Evolutionary conservation across 2,113 vertebrate genomes (phyloP), one percentile per base, ranked within the genome.

Genomic region (Sebastes fasciatus): DNA sequence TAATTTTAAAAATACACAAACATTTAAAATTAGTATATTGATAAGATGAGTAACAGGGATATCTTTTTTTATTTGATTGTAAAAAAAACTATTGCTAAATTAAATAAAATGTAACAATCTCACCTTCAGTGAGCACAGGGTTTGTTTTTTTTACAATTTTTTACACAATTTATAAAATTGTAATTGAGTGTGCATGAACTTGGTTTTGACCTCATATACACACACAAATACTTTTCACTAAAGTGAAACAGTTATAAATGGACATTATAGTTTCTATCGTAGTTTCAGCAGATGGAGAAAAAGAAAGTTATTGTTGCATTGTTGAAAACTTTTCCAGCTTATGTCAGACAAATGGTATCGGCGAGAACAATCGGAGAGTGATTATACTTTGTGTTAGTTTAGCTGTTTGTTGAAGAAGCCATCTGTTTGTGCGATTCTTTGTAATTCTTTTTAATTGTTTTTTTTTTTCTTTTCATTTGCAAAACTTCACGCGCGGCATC

Each of bases 391-490:
- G 77, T 79, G 74, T 90, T 83, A 65, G 71, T 86, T 91, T 88
- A 72, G 86, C 89, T 89, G 74, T 85, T 95, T 93, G 82, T 79
- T 52, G 76, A 69, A 54, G 70, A 84, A 85, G 85, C 93, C 93
- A 95, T 96, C 94, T 95, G 94, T 91, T 95, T 91, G 40, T n/a
- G 74, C 66, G 51, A 86, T 85, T 88, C 86, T 90, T 86, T 91
- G 82, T 87, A 65, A 85, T 89, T 92, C 74, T 85, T 87, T 86
- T 73, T 72, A 79, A 77, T 93, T 93, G 78, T 89, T 89, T 92
- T 79, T 84, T n/a, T 79, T 92, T 92, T 77, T 89, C 87, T 93
- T 80, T 86, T 80, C 76, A 88, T 92, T 92, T 87, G 75, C 84
- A 85, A 85, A 94, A 94, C 89, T 94, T 94, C 78, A 69, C 73